Percentiles rank a stretch among this genome's conserved stretches.
Evolutionary conservation across 2,797 vertebrate genomes (phyloP).

Genomic region (Cryptoblepharus egeriae): DNA sequence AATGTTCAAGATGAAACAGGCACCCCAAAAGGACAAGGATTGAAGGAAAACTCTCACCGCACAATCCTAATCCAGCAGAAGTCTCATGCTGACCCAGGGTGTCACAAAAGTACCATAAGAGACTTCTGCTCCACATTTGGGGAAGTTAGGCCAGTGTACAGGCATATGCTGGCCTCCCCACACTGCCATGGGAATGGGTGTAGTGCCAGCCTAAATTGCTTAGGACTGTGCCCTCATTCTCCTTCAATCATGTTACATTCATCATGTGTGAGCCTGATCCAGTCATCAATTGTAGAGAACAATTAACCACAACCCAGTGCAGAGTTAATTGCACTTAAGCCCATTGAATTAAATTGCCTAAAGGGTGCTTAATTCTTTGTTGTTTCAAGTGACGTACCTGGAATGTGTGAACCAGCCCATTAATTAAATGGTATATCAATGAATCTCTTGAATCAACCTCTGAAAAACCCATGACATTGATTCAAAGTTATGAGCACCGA

Average conservation of each 20-base stretch:
- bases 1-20: too few relatives aligned
- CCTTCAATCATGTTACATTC: neutral
- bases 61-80: too few relatives aligned
- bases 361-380: neutral
- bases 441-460: neutral
- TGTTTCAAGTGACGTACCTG: neutral
- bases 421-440: neutral
- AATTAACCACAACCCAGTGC: neutral
- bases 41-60: neutral
- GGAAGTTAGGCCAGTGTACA: too few relatives aligned
- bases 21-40: neutral
- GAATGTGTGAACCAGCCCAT: neutral
- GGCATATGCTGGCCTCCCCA: too few relatives aligned
- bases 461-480: neutral
- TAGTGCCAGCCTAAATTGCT: too few relatives aligned
- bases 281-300: neutral
- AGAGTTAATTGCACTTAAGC: neutral
- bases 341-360: neutral
- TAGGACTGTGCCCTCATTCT: too few relatives aligned
- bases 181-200: too few relatives aligned
- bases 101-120: too few relatives aligned
- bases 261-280: neutral
- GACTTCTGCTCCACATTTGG: too few relatives aligned
- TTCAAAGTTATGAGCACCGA: neutral
- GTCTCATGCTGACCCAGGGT: too few relatives aligned